A percentile compares a stretch with the other conserved stretches of the same genome.
Conservation (phyloP, 2,113 vertebrate genomes). For the Holacanthus passer region DNA sequence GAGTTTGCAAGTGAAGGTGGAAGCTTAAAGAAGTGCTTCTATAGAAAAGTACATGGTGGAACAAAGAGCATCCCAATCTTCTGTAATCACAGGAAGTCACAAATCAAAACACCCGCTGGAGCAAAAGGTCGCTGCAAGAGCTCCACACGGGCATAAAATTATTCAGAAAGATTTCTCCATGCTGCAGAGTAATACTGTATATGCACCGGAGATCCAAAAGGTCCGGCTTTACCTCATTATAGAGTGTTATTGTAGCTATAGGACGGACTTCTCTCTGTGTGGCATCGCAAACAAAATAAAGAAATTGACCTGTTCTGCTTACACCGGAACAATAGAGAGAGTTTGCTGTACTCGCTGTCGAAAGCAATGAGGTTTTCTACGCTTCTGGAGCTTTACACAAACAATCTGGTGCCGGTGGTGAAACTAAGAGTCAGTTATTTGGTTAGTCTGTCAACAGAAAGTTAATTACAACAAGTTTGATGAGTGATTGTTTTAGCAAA, state of each 20-base stretch:
- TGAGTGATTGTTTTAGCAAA: background rate
- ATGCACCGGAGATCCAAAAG: background rate
- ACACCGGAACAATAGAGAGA: background rate
- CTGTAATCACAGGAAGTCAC: background rate
- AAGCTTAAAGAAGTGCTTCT: background rate
- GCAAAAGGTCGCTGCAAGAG: background rate
- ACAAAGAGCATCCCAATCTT: background rate
- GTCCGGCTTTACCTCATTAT: constrained; percentile 8
- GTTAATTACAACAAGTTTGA: background rate
- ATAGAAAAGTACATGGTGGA: background rate
- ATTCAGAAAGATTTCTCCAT: background rate
- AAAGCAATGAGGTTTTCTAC: background rate
- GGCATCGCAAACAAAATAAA: background rate
- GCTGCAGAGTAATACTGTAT: background rate
- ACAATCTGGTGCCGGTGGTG: too few species aligned
- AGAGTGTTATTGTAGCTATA: background rate
- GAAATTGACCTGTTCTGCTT: background rate
- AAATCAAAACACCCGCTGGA: background rate
- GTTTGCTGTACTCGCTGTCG: background rate
- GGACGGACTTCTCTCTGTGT: background rate
- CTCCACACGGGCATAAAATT: background rate
- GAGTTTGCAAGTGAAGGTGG: constrained; percentile 5
- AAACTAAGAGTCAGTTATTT: background rate
- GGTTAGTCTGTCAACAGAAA: background rate
- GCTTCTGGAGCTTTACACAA: background rate